phyloP scores from a whole-genome alignment of 2,113 vertebrate genomes.

The Boleophthalmus pectinirostris region DNA sequence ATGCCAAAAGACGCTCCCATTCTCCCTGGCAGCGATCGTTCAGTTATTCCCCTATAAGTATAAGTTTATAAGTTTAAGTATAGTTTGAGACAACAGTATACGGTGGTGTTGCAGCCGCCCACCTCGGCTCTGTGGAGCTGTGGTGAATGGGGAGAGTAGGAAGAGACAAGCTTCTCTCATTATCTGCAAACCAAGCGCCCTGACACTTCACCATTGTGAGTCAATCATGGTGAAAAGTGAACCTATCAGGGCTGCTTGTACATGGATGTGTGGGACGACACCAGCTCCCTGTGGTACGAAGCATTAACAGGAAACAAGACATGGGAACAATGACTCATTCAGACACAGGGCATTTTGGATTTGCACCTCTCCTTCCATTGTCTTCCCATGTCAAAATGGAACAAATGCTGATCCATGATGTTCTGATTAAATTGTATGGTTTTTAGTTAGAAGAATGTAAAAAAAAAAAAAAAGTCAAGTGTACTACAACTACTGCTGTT shows the following conservation, averaged over 20 bases:
- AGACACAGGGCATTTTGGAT: conserved; percentile 8
- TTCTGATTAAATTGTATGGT: neutral
- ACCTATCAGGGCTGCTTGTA: conserved; percentile 16
- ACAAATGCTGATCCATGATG: conserved; percentile 3
- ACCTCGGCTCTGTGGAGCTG: conserved; percentile 21
- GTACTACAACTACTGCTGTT: no score
- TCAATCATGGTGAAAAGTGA: conserved; percentile 38
- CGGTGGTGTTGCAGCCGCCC: conserved; percentile 25
- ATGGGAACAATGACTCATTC: conserved; percentile 40
- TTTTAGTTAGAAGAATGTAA: neutral
- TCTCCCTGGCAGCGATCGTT: neutral
- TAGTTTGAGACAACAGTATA: conserved; percentile 18
- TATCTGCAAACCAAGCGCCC: conserved; percentile 36
- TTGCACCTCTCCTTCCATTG: conserved; percentile 1
- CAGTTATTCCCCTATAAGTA: neutral
- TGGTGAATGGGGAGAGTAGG: conserved; percentile 33
- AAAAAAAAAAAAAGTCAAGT: neutral
- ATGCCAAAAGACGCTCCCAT: conserved; percentile 7
- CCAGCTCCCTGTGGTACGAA: conserved; percentile 36
- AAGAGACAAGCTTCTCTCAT: conserved; percentile 44
- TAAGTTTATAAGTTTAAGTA: neutral
- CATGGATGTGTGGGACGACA: conserved; percentile 34
- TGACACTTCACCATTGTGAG: conserved; percentile 31
- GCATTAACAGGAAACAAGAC: conserved; percentile 38
- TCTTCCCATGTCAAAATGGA: conserved; percentile 7